Base-by-base conservation (phyloP, 2,888 invertebrate genomes). In the Tachina fera region DNA sequence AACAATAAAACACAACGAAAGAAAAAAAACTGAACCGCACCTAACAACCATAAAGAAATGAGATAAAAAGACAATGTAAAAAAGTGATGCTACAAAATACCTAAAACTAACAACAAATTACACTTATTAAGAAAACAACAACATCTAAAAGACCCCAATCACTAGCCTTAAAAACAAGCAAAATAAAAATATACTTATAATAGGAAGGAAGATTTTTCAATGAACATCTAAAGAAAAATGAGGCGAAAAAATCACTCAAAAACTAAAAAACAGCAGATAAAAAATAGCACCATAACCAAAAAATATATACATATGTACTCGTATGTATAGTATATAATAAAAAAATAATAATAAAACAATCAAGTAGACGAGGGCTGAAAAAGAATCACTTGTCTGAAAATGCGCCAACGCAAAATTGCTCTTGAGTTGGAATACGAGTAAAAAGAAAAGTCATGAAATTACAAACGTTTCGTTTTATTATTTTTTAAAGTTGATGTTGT, bases 331-430 rank as follows among this genome's bases (percentile, higher is more conserved):
- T 22, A 43, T 3, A 58, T 41, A 77, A 47, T 19, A 49, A 58
- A 10, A 68, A 47, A 9, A 45, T 4, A 47, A 71, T 47, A 65
- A 78, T 72, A 72, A 84, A 78, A 85, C 81, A 74, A 82, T 70
- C 82, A 85, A 82, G 63, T 43, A 78, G 70, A 79, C 41, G 72
- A 77, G 75, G 71, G 58, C 76, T 61, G 65, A 72, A 85, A 74
- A 77, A 70, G 71, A 86, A 86, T 86, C 85, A 86, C 81, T 80
- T 68, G 80, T 76, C 85, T 76, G 77, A 67, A 84, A 77, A 58
- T 74, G 80, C 87, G 87, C 84, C 87, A 87, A 88, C 88, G 88
- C 88, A 88, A 87, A 87, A 87, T 75, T 58, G 16, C 16, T 22
- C 45, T 47, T 53, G 13, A 72, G 41, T 9, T 43, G 3, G 47